Evolutionary conservation across 2,888 invertebrate genomes (phyloP).

Genomic region (Spatulosminthurus flaviceps): DNA sequence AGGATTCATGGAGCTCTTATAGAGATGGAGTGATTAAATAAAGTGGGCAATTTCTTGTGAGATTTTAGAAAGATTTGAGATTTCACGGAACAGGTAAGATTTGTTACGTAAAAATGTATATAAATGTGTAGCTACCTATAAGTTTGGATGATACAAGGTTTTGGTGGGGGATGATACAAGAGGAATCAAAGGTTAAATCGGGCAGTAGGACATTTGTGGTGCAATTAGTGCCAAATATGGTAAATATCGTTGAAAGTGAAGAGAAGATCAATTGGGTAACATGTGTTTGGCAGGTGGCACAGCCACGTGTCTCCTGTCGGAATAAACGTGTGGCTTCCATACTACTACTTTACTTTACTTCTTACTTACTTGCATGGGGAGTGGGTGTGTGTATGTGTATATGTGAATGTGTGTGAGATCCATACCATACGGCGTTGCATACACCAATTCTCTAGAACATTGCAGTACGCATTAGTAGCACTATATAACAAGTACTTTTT

Average conservation of each 20-base stretch:
- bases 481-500: too few species aligned
- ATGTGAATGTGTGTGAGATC: slow-evolving; percentile 16
- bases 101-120: too few species aligned
- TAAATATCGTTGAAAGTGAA: slow-evolving; percentile 47
- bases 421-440: slow-evolving; percentile 35
- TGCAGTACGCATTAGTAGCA: too few species aligned
- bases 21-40: too few species aligned
- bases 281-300: slow-evolving; percentile 63
- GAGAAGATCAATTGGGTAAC: slow-evolving; percentile 56
- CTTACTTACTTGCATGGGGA: background rate
- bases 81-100: too few species aligned
- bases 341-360: slow-evolving; percentile 14
- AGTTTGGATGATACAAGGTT: too few species aligned
- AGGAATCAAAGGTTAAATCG: slow-evolving; percentile 9
- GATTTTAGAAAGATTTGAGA: too few species aligned
- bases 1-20: too few species aligned
- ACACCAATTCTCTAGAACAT: background rate
- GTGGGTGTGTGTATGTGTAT: slow-evolving; percentile 18
- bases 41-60: too few species aligned
- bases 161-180: too few species aligned
- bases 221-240: slow-evolving; percentile 53
- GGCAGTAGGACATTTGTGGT: slow-evolving; percentile 47
- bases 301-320: slow-evolving; percentile 63
- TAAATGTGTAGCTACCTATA: too few species aligned
- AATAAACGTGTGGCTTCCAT: slow-evolving; percentile 28